Evolutionary conservation across 2,113 vertebrate genomes (phyloP), one percentile per base, ranked within the genome.

Genomic region (Promerops cafer): DNA sequence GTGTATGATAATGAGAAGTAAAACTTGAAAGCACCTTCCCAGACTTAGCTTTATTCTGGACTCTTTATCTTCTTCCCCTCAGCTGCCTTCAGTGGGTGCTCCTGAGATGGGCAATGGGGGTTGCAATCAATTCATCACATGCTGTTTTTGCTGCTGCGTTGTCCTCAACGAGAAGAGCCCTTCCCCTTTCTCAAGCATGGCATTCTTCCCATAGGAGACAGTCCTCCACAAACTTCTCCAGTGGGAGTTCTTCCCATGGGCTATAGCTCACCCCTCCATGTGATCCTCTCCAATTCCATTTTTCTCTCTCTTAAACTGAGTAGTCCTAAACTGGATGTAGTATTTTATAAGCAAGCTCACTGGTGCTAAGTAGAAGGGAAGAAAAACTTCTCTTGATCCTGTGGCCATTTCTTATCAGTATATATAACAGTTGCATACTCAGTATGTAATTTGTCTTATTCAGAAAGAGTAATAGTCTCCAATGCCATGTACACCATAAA

Each of bases 401-500:
- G 26, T 45, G 16, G 8, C 23, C 47, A 45, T 45, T 18, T 80
- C 35, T 63, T 39, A 72, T 16, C 17, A 31, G 47, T 27, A 22
- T 21, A n/a, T n/a, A 31, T 49, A 64, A 18, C 4, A 42, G 21
- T 31, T 49, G 9, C 59, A 65, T 12, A 18, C 4, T 68, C 17
- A 35, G 22, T n/a, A 10, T 24, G 31, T 7, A 68, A 5, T 54
- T 77, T 59, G 28, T 31, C 13, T 84, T 64, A 49, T 12, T 81
- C 35, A 64, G 17, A 49, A 88, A 45, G 8, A 64, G 40, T 9
- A 31, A 28, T 83, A 61, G 7, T 42, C 35, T 82, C 31, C 60
- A 85, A 2, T 10, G 6, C 35, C 0, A 0, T 35, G 45, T 61
- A 30, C 21, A 61, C 5, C 11, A 18, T 18, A 52, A 57, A 9